phyloP scores from a whole-genome alignment of 2,888 invertebrate species.

The Heliconius sara region DNA sequence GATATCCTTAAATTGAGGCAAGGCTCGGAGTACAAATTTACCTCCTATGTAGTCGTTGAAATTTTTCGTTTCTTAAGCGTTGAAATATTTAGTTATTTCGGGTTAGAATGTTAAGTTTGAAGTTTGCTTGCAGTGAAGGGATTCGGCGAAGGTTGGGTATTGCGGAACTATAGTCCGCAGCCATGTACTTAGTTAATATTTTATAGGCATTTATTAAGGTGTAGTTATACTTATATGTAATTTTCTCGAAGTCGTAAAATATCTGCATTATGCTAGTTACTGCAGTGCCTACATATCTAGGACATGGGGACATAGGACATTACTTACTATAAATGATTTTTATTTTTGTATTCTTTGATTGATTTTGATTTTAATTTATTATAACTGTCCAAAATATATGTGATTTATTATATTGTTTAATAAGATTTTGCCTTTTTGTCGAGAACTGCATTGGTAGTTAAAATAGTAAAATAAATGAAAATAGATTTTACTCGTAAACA shows the following conservation, averaged over 20 bases:
- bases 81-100: constrained; percentile 23
- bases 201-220: constrained; percentile 6
- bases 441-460: no score
- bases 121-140: constrained; percentile 40
- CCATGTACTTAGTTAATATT: constrained; percentile 17
- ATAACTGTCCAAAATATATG: no score
- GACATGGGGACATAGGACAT: no score
- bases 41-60: neutral
- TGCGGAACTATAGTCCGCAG: constrained; percentile 24
- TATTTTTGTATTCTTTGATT: no score
- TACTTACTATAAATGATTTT: no score
- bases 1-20: neutral
- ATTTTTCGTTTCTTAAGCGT: constrained; percentile 4
- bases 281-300: neutral
- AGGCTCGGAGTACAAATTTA: neutral
- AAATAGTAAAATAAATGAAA: no score
- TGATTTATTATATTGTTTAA: no score
- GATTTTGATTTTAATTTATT: no score
- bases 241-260: constrained; percentile 3
- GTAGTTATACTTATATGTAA: neutral
- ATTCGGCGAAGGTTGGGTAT: constrained; percentile 33
- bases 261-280: neutral
- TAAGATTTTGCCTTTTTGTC: no score
- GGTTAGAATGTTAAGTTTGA: constrained; percentile 30
- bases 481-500: no score